Evolutionary conservation across 2,888 invertebrate genomes (phyloP), one percentile per base, ranked within the genome.

Genomic region (Nomada lathburiana): DNA sequence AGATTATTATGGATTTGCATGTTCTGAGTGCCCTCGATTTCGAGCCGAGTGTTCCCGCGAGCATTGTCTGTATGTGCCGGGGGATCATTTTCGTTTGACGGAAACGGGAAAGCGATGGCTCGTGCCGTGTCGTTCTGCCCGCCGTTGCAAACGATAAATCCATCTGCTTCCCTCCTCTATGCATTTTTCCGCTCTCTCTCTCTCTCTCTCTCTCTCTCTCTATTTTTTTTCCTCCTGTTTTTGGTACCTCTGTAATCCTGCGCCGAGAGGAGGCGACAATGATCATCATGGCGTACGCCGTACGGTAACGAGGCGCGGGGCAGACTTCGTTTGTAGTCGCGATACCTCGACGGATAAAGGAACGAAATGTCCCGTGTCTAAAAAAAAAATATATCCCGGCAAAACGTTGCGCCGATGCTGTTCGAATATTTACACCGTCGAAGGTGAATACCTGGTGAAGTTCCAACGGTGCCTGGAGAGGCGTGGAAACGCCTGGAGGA

Each of bases 1-100:
- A 81, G 86, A 88, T 88, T 88, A 88, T 84, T 88, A 88, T 81
- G 77, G 74, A 82, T 81, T 76, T 65, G 81, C 71, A 72, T 76
- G 73, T 79, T 62, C 71, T 26, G 76, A 74, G 84, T 80, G 80
- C 80, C 84, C 84, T 83, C 78, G 80, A 78, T 82, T 76, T 80
- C 77, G 78, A 78, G 75, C 74, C 69, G 80, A 84, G 80, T 68
- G 57, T 70, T 79, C 67, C 42, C 68, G 77, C 71, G 77, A 65
- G 76, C 72, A 86, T 82, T 86, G 86, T 83, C 79, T 77, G 79
- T 77, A 60, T 10, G 64, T 36, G 36, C 36, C 23, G 36, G 55
- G 29, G 74, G 69, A 82, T 86, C 76, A 80, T 87, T 86, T 84
- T 79, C 83, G 81, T 81, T 86, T 85, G 76, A 86, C 57, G 73